Evolutionary conservation across 2,113 vertebrate species (phyloP).

Genomic region (Xiphias gladius): DNA sequence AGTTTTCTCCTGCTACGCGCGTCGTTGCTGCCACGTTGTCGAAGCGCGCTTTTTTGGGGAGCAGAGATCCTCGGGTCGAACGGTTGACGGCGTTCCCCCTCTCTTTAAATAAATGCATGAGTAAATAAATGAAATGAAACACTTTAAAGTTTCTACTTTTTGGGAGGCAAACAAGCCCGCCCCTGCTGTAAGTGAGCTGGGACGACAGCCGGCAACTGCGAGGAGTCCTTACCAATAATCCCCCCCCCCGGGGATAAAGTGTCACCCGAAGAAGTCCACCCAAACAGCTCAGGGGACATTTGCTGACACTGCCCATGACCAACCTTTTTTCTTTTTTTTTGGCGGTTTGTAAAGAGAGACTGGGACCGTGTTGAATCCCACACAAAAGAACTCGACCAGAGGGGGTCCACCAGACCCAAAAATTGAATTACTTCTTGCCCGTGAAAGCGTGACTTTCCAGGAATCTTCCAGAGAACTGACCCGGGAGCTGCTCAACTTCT

Average conservation of each 20-base stretch:
- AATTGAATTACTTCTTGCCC: background rate
- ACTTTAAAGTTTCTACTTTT: constrained; percentile 8
- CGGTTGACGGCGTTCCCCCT: constrained; percentile 30
- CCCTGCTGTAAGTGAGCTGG: constrained; percentile 10
- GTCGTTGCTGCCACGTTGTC: constrained; percentile 63
- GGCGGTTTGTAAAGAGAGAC: background rate
- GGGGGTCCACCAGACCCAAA: background rate
- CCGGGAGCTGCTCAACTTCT: constrained; percentile 21
- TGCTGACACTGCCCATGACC: background rate
- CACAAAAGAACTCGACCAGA: background rate
- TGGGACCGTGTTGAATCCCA: background rate
- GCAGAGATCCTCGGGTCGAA: constrained; percentile 26
- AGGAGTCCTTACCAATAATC: constrained; percentile 26
- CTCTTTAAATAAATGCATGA: constrained; percentile 2
- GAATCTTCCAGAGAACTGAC: background rate
- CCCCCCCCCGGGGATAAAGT: constrained; percentile 5
- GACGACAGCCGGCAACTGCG: constrained; percentile 1
- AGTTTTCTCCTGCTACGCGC: constrained; percentile 64
- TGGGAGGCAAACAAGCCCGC: background rate
- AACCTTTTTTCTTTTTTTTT: background rate
- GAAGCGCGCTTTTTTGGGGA: constrained; percentile 9
- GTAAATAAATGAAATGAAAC: too few relatives aligned
- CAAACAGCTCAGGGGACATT: constrained; percentile 20
- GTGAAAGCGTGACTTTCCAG: background rate
- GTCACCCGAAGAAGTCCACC: constrained; percentile 3